phyloP scores from a whole-genome alignment of 2,888 invertebrate species.

The Ellobium chinense region DNA sequence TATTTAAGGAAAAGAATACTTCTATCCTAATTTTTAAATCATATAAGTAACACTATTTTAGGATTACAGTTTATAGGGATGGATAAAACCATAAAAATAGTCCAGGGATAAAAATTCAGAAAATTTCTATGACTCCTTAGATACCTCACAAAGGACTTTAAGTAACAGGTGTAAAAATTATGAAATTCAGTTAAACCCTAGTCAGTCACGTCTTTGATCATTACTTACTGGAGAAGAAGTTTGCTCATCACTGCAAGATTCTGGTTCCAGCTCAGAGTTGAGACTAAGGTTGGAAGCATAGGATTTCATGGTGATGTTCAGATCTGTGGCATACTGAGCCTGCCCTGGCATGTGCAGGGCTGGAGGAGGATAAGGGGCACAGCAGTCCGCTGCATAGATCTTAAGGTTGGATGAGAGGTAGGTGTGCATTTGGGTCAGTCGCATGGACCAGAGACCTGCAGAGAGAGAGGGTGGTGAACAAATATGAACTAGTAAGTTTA shows the following conservation, averaged over 20 bases:
- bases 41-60: too few relatives aligned
- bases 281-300: constrained; percentile 59
- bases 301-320: constrained; percentile 56
- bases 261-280: constrained; percentile 55
- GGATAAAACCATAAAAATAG: too few relatives aligned
- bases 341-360: constrained; percentile 58
- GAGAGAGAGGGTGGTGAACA: background rate
- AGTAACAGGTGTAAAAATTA: too few relatives aligned
- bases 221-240: background rate
- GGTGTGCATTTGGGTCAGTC: constrained; percentile 68
- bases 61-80: too few relatives aligned
- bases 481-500: background rate
- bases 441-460: constrained; percentile 62
- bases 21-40: too few relatives aligned
- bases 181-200: too few relatives aligned
- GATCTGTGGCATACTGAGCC: constrained; percentile 49
- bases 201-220: too few relatives aligned
- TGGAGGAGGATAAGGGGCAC: constrained; percentile 72
- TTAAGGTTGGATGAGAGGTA: constrained; percentile 68
- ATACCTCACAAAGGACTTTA: too few relatives aligned
- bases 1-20: too few relatives aligned
- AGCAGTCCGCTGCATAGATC: constrained; percentile 67
- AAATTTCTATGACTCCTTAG: too few relatives aligned
- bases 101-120: too few relatives aligned
- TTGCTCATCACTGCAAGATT: constrained; percentile 9